A percentile compares a stretch with the other conserved stretches of the same genome.
These are phyloP conservation scores for Drosophila macrospina DNA, from an alignment of 2,888 invertebrate genomes.

Conservation along the genomic window DNA sequence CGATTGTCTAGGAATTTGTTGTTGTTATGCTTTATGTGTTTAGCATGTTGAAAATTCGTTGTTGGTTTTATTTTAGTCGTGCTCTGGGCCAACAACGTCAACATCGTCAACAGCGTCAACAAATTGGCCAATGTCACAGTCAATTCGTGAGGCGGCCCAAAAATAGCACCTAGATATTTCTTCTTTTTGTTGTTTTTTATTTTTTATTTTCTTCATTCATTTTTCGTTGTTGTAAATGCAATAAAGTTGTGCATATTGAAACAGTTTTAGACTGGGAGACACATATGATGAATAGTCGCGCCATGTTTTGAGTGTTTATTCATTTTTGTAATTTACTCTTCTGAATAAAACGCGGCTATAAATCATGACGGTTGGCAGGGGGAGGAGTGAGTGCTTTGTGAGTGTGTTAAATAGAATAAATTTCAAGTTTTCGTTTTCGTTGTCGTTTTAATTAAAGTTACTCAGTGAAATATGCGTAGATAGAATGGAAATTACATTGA, in stretches of 20 bases:
- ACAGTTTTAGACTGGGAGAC: slow-evolving; percentile 27
- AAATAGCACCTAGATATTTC: slow-evolving; percentile 35
- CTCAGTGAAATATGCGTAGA: not conserved
- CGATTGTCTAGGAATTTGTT: slow-evolving; percentile 28
- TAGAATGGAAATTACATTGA: no score
- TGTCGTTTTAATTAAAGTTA: slow-evolving; percentile 20
- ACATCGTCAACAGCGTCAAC: slow-evolving; percentile 37
- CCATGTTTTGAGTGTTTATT: slow-evolving; percentile 10
- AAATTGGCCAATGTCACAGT: slow-evolving; percentile 56
- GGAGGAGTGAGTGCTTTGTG: slow-evolving; percentile 6
- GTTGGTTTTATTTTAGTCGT: slow-evolving; percentile 5
- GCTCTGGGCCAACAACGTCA: slow-evolving; percentile 6
- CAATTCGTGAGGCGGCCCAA: slow-evolving; percentile 38
- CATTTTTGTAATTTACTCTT: slow-evolving; percentile 1
- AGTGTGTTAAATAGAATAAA: slow-evolving; percentile 4
- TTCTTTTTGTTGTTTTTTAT: not conserved
- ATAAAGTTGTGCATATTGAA: slow-evolving; percentile 35
- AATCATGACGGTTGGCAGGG: slow-evolving; percentile 13
- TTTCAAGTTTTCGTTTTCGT: not conserved
- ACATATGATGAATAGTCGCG: slow-evolving; percentile 34
- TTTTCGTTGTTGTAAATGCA: slow-evolving; percentile 13
- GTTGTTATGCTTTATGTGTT: slow-evolving; percentile 25
- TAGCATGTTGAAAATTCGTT: slow-evolving; percentile 28
- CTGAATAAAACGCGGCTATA: slow-evolving; percentile 18
- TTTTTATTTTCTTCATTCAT: no score